Evolutionary conservation across 2,797 vertebrate genomes (phyloP).

Genomic region (Melanotaenia boesemani): DNA sequence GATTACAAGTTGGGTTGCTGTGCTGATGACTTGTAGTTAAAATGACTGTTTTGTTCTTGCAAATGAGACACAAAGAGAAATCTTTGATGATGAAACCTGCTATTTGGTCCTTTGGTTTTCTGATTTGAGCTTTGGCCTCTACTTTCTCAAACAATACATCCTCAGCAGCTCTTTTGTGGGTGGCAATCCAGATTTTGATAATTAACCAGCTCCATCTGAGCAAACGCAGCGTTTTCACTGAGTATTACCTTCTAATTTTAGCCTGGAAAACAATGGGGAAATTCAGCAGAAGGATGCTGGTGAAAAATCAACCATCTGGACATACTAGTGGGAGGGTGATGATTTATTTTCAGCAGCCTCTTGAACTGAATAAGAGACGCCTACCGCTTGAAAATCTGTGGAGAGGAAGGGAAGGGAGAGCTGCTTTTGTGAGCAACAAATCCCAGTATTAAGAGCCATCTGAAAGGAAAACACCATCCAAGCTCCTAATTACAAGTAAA

Average conservation of each 20-base stretch:
- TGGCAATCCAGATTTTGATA: conserved; percentile 68
- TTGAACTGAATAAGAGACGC: conserved; percentile 67
- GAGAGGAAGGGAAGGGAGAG: conserved; percentile 54
- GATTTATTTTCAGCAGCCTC: conserved; percentile 77
- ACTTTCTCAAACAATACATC: conserved; percentile 32
- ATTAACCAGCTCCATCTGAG: conserved; percentile 73
- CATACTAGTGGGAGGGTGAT: conserved; percentile 71
- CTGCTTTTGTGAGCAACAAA: conserved; percentile 67
- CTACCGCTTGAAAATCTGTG: conserved; percentile 66
- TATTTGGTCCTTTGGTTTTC: conserved; percentile 34
- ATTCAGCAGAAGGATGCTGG: conserved; percentile 72
- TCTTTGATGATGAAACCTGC: conserved; percentile 31
- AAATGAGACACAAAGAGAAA: conserved; percentile 4
- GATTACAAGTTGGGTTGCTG: background rate
- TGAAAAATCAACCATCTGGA: conserved; percentile 79
- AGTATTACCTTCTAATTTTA: conserved; percentile 80
- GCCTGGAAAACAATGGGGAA: conserved; percentile 74
- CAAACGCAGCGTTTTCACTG: conserved; percentile 72
- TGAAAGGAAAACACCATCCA: conserved; percentile 68
- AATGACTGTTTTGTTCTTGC: conserved; percentile 13
- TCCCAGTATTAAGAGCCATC: conserved; percentile 76
- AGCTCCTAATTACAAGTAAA: conserved; percentile 61
- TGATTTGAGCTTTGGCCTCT: conserved; percentile 42
- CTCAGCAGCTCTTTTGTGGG: conserved; percentile 57
- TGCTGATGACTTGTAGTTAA: background rate